Percentiles rank a stretch among this genome's conserved stretches.
phyloP scores from a whole-genome alignment of 1,140 invertebrate species.

The Zaprionus davidi region DNA sequence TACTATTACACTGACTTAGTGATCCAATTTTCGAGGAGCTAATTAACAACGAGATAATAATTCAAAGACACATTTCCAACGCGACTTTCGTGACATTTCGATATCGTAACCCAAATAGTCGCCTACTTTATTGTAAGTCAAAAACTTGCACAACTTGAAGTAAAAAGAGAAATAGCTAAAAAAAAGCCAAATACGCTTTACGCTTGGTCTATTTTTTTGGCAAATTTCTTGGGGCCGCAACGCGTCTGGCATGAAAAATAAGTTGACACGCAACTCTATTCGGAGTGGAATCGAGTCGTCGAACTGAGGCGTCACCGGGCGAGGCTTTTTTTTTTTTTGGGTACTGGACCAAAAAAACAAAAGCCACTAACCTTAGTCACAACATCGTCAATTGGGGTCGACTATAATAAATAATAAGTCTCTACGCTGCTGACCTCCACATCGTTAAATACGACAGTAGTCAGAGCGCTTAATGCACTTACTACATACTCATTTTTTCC shows the following conservation, averaged over 20 bases:
- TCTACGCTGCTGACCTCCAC: not conserved
- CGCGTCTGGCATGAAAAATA: constrained; percentile 34
- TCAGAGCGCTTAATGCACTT: constrained; percentile 10
- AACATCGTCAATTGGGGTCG: not conserved
- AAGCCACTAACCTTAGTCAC: constrained; percentile 15
- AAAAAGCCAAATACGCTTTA: constrained; percentile 35
- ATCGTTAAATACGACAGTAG: not conserved
- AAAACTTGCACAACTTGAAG: constrained; percentile 40
- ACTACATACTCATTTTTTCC: not conserved
- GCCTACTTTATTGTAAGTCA: constrained; percentile 6
- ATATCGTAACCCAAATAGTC: constrained; percentile 27
- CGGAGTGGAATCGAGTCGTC: not conserved
- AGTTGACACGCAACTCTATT: constrained; percentile 28
- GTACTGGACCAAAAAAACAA: constrained; percentile 14
- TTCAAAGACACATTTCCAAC: constrained; percentile 6
- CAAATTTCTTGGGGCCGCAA: constrained; percentile 16
- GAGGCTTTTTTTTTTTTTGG: constrained; percentile 7
- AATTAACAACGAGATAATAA: not conserved
- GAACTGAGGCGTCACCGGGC: not conserved
- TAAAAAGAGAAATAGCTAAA: not conserved
- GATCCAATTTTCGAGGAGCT: not conserved
- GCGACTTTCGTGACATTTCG: constrained; percentile 25
- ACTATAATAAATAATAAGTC: constrained; percentile 5
- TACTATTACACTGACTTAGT: constrained; percentile 9
- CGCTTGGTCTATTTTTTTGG: constrained; percentile 55